Base-by-base conservation (phyloP, 2,888 invertebrate species). In the Stramonita haemastoma region DNA sequence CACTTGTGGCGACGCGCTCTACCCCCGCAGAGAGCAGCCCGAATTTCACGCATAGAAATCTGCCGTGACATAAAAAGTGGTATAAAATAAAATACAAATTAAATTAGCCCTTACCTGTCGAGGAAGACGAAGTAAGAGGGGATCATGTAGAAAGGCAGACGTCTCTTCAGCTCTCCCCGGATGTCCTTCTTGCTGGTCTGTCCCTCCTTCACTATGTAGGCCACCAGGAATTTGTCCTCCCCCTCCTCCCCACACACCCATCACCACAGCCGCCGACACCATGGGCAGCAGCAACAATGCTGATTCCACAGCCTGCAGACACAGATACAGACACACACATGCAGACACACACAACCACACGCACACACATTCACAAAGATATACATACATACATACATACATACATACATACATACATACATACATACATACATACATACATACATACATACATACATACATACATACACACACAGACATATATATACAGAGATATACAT, bases 131-230 rank as follows among this genome's bases (percentile, higher is more conserved):
- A 95, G 91, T 95, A 95, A 11, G 95, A 95, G 8, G 96, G 96
- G 56, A 96, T 96, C 96, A 96, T 96, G 92, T 96, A 96, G 93
- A 96, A 96, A 8, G 96, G 96, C 46, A 96, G 94, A 19, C 94
- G 93, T 57, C 94, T 94, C 91, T 96, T 96, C 13, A 96, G 93
- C 66, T 94, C 95, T 0, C 95, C 95, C 77, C 96, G 91, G 66
- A 96, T 92, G 26, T 93, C 93, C 90, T 96, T 96, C 92, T 95
- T 94, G 15, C 94, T 94, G 8, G 95, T 92, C 57, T 93, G 90
- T 1, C 93, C 92, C 77, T 94, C 92, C 11, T 95, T 94, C 6
- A 96, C 96, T 77, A 96, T 94, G 92, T 96, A 96, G 8, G 96
- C 95, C 19, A 96, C 96, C 36, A 96, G 93, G 92, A 95, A 95